A percentile compares a stretch with the other conserved stretches of the same genome.
phyloP scores from a whole-genome alignment of 1,140 invertebrate species.

The Micrasema minimum region DNA sequence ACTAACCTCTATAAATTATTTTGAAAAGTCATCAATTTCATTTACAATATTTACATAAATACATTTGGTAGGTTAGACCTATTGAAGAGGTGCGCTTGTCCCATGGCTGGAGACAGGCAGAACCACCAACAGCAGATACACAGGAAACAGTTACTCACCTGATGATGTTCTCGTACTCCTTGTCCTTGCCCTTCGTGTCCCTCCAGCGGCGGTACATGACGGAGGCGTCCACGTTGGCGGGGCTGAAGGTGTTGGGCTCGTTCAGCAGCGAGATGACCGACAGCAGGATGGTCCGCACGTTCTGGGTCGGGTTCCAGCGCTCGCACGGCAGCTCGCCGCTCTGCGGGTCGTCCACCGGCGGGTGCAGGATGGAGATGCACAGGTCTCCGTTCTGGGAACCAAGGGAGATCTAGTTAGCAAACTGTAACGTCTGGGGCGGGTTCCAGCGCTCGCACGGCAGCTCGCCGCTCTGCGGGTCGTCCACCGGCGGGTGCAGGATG shows the following conservation, averaged over 20 bases:
- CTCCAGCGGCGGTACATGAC: constrained; percentile 99
- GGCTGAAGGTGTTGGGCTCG: constrained; percentile 99
- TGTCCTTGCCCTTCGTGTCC: constrained; percentile 97
- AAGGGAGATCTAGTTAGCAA: background rate
- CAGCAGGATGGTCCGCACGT: constrained; percentile 96
- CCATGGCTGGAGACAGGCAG: constrained; percentile 64
- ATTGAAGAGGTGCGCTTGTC: too few species aligned
- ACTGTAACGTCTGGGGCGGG: constrained; percentile 86
- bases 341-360: constrained; percentile 98
- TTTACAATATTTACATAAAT: too few species aligned
- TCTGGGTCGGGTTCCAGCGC: constrained; percentile 99
- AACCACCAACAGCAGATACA: constrained; percentile 97
- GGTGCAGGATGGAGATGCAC: constrained; percentile 99
- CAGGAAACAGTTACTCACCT: too few species aligned
- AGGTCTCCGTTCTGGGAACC: constrained; percentile 94
- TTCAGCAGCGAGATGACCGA: constrained; percentile 99
- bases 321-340: constrained; percentile 98
- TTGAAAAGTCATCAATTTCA: too few species aligned
- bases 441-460: constrained; percentile 99
- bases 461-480: constrained; percentile 99
- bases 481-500: constrained; percentile 98
- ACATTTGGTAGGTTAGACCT: too few species aligned
- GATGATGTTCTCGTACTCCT: constrained; percentile 99
- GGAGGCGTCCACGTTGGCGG: constrained; percentile 99
- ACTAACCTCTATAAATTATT: too few species aligned